Evolutionary conservation across 2,888 invertebrate species (phyloP), one percentile per base, ranked within the genome.

Genomic region (Blera fallax): DNA sequence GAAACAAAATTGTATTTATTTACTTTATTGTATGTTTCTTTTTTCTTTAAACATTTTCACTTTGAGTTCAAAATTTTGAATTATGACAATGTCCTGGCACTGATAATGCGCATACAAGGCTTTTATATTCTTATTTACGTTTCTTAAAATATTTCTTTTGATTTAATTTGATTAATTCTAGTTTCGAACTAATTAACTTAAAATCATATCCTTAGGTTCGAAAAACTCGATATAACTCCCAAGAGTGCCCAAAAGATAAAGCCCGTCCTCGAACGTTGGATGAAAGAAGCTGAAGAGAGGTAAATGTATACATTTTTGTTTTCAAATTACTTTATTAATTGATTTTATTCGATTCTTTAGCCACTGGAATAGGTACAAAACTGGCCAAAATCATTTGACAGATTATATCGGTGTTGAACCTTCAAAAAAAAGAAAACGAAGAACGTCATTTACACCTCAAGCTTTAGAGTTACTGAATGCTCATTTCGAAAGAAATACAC

Each of bases 241-340:
- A 98, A 99, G 94, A 98, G 98, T 94, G 99, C 99, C 91, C 98
- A 98, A 94, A 99, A 99, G 95, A 99, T 99, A 92, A 98, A 98
- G 93, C 99, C 99, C 89, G 99, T 99, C 90, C 95, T 99, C 92
- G 99, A 99, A 93, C 95, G 97, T 93, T 99, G 99, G 99, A 98
- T 99, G 98, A 97, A 97, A 93, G 98, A 99, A 93, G 98, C 98
- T 70, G 98, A 99, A 94, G 98, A 98, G 94, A 97, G 98, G 96
- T 98, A 93, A 8, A 11, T 14, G 3, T 3, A 18, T 4, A 3
- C 2, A 16, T 11, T 62, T 52, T 18, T 16, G 16, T 11, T 62
- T 52, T 18, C n/a, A 18, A 40, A 6, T 21, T 21, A 27, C 8
- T 8, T 21, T 27, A 43, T 1, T 18, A 11, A 45, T 32, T 37